Evolutionary conservation across 2,113 vertebrate species (phyloP), one percentile per base, ranked within the genome.

Genomic region (Perognathus longimembris): DNA sequence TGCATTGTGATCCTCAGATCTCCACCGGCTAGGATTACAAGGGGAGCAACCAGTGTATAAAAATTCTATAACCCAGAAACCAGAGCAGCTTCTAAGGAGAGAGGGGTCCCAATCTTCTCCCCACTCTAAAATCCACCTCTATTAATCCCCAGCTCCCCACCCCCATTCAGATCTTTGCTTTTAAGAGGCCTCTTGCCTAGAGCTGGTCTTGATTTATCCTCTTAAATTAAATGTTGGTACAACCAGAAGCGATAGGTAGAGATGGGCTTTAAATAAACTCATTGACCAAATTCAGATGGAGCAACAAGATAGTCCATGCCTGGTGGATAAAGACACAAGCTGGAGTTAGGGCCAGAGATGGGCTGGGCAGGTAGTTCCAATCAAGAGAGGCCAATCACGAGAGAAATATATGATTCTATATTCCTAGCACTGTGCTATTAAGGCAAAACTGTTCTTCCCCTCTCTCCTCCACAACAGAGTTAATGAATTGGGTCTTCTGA

Each of bases 121-220:
- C 22, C 3, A 69, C 34, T 24, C 32, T 15, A 93, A 61, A 15
- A 34, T 28, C 50, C 21, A 26, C 15, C 45, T 26, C 9, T 26
- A 71, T 66, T 14, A 40, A 22, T 54, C 50, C 50, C 50, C 11
- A 12, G 14, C 14, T 14, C 50, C 14, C 50, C 50, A 15, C 4
- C 2, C 26, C 24, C 80, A 77, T 32, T 45, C n/a, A 82, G 59
- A 88, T 70, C 3, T 34, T 87, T 57, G 45, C n/a, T 83, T 15
- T 80, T 64, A 93, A 76, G 79, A 90, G 76, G 11, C 18, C 77
- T 92, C 15, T 90, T 92, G 40, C 40, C 59, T 59, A 84, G 82
- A 90, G 20, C 26, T 59, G 22, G 45, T 82, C 7, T 38, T 88
- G 80, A 88, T 26, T 28, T 80, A n/a, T 94, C 54, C 26, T 89